Conservation (phyloP, 2,113 vertebrate species). For the Atlantisia rogersi region DNA sequence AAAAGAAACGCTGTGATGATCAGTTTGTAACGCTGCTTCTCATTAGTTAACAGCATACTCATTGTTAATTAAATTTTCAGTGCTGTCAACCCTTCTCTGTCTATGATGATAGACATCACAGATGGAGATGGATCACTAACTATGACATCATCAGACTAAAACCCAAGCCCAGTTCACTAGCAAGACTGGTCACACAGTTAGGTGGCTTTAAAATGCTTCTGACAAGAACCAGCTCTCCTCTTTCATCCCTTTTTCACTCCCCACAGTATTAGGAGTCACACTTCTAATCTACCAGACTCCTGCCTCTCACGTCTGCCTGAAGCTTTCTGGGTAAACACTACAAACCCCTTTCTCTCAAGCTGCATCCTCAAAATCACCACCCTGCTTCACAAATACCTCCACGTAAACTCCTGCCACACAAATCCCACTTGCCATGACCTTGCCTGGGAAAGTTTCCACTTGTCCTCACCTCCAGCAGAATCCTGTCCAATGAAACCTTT, state of each 20-base stretch:
- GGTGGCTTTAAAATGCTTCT: neutral
- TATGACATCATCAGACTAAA: neutral
- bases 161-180: neutral
- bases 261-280: neutral
- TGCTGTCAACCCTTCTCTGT: neutral
- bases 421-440: neutral
- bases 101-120: neutral
- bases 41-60: neutral
- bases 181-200: neutral
- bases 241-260: neutral
- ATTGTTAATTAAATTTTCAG: neutral
- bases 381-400: neutral
- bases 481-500: neutral
- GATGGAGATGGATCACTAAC: neutral
- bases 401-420: neutral
- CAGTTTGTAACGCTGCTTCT: neutral
- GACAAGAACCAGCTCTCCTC: neutral
- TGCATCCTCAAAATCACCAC: neutral
- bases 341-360: neutral
- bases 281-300: neutral
- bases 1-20: rapidly evolving
- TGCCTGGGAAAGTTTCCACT: neutral
- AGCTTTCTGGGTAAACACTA: neutral
- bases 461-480: neutral
- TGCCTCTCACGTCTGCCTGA: neutral